Evolutionary conservation across 2,797 vertebrate genomes (phyloP).

Genomic region (Rallus crepitans): DNA sequence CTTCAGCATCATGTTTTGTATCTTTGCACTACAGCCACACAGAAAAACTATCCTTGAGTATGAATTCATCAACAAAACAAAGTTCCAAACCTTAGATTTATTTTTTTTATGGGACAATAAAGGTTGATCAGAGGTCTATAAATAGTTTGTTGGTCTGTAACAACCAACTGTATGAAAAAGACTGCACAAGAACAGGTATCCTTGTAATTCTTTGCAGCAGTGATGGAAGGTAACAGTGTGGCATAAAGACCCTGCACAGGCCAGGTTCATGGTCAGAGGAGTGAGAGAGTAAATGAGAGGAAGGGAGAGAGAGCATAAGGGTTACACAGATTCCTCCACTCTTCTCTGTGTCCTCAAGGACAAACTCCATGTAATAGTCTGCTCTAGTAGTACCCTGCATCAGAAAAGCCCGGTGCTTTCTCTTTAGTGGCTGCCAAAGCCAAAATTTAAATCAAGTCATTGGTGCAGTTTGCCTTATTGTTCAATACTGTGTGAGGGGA

Average conservation of each 20-base stretch:
- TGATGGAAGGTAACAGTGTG: not conserved
- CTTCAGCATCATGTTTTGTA: not conserved
- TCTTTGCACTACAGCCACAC: not conserved
- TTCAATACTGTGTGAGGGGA: not conserved
- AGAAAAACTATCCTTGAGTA: not conserved
- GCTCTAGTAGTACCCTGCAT: not conserved
- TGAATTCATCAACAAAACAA: not conserved
- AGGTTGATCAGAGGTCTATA: not conserved
- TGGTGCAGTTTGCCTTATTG: not conserved
- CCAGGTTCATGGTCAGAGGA: not conserved
- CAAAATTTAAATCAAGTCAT: not conserved
- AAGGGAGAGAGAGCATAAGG: not conserved
- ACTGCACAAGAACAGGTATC: not conserved
- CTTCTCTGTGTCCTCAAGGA: not conserved
- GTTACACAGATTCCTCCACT: not conserved
- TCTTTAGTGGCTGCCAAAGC: not conserved
- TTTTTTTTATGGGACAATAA: not conserved
- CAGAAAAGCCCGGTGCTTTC: not conserved
- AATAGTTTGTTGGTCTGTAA: not conserved
- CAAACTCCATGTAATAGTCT: fast-evolving
- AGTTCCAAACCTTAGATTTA: not conserved
- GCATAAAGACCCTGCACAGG: not conserved
- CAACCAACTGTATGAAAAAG: not conserved
- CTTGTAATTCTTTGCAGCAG: not conserved
- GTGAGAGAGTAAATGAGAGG: not conserved